Evolutionary conservation across 2,888 invertebrate genomes (phyloP).

Genomic region (Lottia scabra): DNA sequence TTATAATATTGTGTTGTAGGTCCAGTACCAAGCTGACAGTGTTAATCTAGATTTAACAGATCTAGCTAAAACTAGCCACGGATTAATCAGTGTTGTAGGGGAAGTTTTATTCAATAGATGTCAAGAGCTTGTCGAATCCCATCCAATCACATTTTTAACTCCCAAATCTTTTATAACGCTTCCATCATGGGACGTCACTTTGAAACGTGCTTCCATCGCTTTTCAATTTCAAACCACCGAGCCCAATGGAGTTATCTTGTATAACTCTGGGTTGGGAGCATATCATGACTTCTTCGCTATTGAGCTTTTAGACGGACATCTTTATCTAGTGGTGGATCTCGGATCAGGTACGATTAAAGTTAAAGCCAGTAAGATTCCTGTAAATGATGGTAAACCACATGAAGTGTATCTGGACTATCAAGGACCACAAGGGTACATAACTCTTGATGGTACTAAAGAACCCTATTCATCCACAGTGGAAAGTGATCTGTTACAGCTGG

Average conservation of each 20-base stretch:
- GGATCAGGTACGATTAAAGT: conserved; percentile 85
- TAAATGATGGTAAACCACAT: conserved; percentile 95
- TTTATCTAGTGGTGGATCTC: conserved; percentile 91
- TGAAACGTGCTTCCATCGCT: conserved; percentile 86
- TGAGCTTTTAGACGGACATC: conserved; percentile 92
- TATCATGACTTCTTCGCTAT: conserved; percentile 88
- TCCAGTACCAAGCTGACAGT: conserved; percentile 92
- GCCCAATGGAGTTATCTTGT: conserved; percentile 91
- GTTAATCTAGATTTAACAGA: conserved; percentile 89
- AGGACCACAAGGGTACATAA: conserved; percentile 86
- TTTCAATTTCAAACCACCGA: conserved; percentile 97
- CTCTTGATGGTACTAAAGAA: conserved; percentile 79
- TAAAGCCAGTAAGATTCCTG: conserved; percentile 78
- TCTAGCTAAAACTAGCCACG: conserved; percentile 85
- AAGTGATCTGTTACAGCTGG: conserved; percentile 85
- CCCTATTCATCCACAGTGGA: conserved; percentile 75
- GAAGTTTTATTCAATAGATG: conserved; percentile 76
- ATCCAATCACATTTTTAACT: conserved; percentile 92
- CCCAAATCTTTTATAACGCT: conserved; percentile 79
- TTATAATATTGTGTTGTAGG: conserved; percentile 73
- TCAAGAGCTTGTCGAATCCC: conserved; percentile 69
- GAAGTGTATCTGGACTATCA: conserved; percentile 85
- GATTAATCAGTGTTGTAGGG: conserved; percentile 85
- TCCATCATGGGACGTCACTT: conserved; percentile 88
- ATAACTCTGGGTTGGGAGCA: conserved; percentile 83